Conservation (phyloP, 1,140 invertebrate genomes). For the Gonatopus flavifemur region DNA sequence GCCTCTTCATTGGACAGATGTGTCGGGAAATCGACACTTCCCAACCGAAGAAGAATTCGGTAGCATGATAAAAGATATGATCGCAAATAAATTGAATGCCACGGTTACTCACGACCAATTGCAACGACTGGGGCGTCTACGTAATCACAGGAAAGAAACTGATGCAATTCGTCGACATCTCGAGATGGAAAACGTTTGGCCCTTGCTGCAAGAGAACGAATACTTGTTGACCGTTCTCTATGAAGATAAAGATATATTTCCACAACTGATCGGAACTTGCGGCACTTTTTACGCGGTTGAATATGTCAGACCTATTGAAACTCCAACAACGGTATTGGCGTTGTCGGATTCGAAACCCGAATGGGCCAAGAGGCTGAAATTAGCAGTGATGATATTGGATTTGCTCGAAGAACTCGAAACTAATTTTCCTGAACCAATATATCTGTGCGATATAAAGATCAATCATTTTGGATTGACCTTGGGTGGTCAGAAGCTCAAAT, state of each 20-base stretch:
- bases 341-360: constrained; percentile 41
- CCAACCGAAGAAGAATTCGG: constrained; percentile 61
- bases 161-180: constrained; percentile 44
- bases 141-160: constrained; percentile 50
- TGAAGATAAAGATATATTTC: constrained; percentile 64
- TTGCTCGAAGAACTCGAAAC: constrained; percentile 63
- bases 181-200: constrained; percentile 68
- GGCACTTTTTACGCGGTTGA: constrained; percentile 66
- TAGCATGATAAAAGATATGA: constrained; percentile 56
- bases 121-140: constrained; percentile 52
- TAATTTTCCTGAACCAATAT: constrained; percentile 60
- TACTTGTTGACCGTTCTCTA: constrained; percentile 65
- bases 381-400: constrained; percentile 65
- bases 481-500: constrained; percentile 59
- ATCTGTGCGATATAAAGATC: constrained; percentile 69
- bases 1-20: constrained; percentile 56
- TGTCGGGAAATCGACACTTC: constrained; percentile 51
- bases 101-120: constrained; percentile 54
- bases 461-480: constrained; percentile 66
- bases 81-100: constrained; percentile 60
- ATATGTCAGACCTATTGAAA: constrained; percentile 58
- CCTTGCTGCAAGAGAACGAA: constrained; percentile 67
- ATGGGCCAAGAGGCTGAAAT: constrained; percentile 51
- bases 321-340: constrained; percentile 38
- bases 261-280: constrained; percentile 68